Evolutionary conservation across 2,888 invertebrate genomes (phyloP), one percentile per base, ranked within the genome.

Genomic region (Abrostola triplasia): DNA sequence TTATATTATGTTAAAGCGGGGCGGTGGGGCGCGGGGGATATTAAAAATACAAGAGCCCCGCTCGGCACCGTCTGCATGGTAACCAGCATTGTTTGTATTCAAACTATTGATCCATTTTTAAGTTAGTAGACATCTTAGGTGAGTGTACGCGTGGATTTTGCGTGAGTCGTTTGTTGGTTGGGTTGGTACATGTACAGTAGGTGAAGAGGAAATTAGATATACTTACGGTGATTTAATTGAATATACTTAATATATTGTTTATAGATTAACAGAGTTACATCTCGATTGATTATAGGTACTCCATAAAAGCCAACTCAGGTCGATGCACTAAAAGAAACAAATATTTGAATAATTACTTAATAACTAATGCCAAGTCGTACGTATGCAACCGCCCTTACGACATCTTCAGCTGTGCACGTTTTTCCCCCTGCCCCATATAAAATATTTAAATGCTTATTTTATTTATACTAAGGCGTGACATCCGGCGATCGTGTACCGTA

Each of bases 1-100:
- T 94, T 94, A 93, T 94, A 93, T 94, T 93, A 94, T 93, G 93
- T 94, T 94, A 93, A 93, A 93, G 88, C 88, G 87, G 88, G 88
- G 64, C 54, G 82, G 81, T 82, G 86, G 85, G 82, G 80, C 70
- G 66, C 85, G 86, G 87, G 88, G 86, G 87, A 91, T 93, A 94
- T 93, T 94, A 93, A 93, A 93, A 93, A 92, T 93, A 93, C 92
- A 92, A 92, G 91, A 89, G 89, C 85, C 83, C 84, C 84, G 87
- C 88, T 75, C 77, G 81, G 79, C 80, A 88, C 87, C 86, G 90
- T 89, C 90, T 88, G 88, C 90, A 90, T 92, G 90, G 91, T 88
- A 91, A 92, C 92, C 82, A 86, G 84, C 85, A 90, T 91, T 92
- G 92, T 92, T 92, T 92, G 90, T 86, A 85, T 87, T 87, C 85